Conservation (phyloP, 2,113 vertebrate genomes). For the Balaeniceps rex region DNA sequence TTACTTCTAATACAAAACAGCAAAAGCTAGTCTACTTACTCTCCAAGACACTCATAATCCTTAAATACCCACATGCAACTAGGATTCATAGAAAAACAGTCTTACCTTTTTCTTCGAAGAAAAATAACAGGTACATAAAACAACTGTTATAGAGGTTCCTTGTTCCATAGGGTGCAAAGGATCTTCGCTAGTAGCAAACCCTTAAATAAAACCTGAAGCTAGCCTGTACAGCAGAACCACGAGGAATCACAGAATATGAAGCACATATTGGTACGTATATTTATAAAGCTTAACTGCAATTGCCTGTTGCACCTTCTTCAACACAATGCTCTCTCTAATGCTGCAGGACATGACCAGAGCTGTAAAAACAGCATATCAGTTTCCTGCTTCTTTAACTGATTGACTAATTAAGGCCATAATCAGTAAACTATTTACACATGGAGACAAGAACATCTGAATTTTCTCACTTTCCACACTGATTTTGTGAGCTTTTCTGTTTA, state of each 20-base stretch:
- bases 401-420: neutral
- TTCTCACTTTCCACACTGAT: neutral
- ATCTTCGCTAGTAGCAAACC: neutral
- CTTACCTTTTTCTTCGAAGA: neutral
- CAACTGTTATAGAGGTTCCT: neutral
- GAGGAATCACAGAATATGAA: rapidly evolving
- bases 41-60: neutral
- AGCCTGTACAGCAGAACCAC: neutral
- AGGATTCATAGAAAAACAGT: neutral
- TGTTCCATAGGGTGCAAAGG: neutral
- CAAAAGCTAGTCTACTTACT: neutral
- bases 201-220: neutral
- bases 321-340: neutral
- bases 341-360: neutral
- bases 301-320: neutral
- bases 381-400: neutral
- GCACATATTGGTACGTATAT: rapidly evolving
- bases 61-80: neutral
- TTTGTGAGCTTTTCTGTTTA: neutral
- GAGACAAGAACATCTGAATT: neutral
- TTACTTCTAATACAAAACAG: neutral
- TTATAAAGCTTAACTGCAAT: neutral
- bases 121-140: neutral
- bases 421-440: neutral
- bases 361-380: neutral